Evolutionary conservation across 1,140 invertebrate species (phyloP).

Genomic region (Mamestra configurata): DNA sequence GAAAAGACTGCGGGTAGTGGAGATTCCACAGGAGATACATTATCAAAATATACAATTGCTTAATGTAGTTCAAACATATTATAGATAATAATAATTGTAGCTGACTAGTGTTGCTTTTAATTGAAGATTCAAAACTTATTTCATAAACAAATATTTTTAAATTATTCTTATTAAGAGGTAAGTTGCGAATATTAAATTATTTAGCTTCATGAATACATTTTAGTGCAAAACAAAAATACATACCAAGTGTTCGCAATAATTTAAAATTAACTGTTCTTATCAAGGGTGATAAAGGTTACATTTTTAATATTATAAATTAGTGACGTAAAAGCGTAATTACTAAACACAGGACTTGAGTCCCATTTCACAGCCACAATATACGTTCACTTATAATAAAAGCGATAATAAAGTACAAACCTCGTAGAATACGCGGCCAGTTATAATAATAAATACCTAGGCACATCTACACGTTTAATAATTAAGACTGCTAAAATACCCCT

Average conservation of each 20-base stretch:
- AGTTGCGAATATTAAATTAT: slow-evolving; percentile 2
- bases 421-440: slow-evolving; percentile 70
- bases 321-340: slow-evolving; percentile 84
- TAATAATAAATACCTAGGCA: slow-evolving; percentile 68
- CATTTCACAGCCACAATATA: slow-evolving; percentile 85
- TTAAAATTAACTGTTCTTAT: slow-evolving; percentile 44
- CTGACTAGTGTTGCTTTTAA: slow-evolving; percentile 48
- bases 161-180: slow-evolving; percentile 25
- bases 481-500: slow-evolving; percentile 61
- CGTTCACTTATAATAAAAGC: slow-evolving; percentile 90
- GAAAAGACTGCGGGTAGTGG: neutral
- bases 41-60: slow-evolving; percentile 16
- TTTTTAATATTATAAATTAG: slow-evolving; percentile 77
- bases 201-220: neutral
- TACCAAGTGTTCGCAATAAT: slow-evolving; percentile 13
- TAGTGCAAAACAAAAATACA: neutral
- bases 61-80: slow-evolving; percentile 13
- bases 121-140: slow-evolving; percentile 12
- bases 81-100: slow-evolving; percentile 45
- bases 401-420: slow-evolving; percentile 79
- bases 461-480: slow-evolving; percentile 67
- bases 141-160: slow-evolving; percentile 1
- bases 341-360: slow-evolving; percentile 77
- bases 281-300: slow-evolving; percentile 58
- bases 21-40: no score